phyloP scores from a whole-genome alignment of 2,888 invertebrate genomes.

The Mesorhabditis belari region DNA sequence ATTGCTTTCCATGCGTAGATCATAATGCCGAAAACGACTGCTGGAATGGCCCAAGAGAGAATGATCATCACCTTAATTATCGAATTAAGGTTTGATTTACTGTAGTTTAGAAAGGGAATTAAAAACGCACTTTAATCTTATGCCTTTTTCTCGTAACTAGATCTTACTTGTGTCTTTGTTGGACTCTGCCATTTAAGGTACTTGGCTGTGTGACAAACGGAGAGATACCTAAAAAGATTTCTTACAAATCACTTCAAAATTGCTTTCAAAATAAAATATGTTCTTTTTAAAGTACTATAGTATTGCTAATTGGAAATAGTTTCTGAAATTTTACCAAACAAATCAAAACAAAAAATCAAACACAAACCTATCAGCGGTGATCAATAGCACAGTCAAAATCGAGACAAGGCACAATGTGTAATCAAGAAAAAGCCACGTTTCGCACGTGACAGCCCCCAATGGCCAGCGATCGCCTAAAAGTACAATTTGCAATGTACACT shows the following conservation, averaged over 20 bases:
- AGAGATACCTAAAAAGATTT: slow-evolving; percentile 5
- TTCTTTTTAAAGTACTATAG: no score
- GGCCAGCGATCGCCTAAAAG: slow-evolving; percentile 48
- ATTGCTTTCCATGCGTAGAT: slow-evolving; percentile 52
- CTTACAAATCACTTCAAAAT: background rate
- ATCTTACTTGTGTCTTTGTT: slow-evolving; percentile 64
- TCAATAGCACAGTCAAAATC: slow-evolving; percentile 51
- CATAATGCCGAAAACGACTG: slow-evolving; percentile 51
- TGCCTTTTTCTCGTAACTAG: background rate
- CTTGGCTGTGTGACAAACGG: slow-evolving; percentile 50
- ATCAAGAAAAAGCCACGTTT: slow-evolving; percentile 52
- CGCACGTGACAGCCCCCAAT: slow-evolving; percentile 44
- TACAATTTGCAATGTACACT: no score
- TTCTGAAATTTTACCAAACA: background rate
- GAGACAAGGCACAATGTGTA: slow-evolving; percentile 53
- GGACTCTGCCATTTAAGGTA: slow-evolving; percentile 62
- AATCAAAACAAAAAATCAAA: background rate
- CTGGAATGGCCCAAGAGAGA: slow-evolving; percentile 50
- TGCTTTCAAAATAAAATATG: no score
- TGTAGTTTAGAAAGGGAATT: background rate
- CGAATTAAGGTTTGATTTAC: background rate
- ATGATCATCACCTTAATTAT: slow-evolving; percentile 35
- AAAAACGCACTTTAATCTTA: background rate
- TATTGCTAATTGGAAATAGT: no score
- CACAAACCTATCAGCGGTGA: slow-evolving; percentile 46